Conservation (phyloP, 2,888 invertebrate genomes). For the Ormyrus pomaceus region DNA sequence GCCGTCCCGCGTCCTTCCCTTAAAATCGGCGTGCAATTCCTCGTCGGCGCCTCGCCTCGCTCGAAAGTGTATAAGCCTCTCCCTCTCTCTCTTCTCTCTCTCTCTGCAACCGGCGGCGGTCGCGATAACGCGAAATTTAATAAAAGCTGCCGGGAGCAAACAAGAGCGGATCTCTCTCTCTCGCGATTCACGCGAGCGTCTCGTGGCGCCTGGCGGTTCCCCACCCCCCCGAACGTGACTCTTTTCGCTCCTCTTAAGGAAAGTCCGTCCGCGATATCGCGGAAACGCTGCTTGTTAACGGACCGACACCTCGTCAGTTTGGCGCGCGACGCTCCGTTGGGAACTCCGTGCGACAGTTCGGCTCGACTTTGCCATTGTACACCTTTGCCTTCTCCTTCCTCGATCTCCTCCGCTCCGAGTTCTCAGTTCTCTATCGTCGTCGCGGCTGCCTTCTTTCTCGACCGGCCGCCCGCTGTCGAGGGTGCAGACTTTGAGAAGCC, state of each 20-base stretch:
- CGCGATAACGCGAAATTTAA: conserved; percentile 25
- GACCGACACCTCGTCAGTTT: conserved; percentile 37
- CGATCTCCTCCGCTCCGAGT: background rate
- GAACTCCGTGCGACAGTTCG: conserved; percentile 8
- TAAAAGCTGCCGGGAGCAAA: background rate
- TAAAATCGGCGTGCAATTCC: too few relatives aligned
- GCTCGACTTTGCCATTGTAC: background rate
- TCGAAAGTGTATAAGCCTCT: too few relatives aligned
- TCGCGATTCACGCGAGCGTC: conserved; percentile 35
- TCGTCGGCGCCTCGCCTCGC: too few relatives aligned
- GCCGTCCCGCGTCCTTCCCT: too few relatives aligned
- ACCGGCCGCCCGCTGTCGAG: too few relatives aligned
- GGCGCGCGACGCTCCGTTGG: conserved; percentile 35
- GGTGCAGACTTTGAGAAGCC: background rate
- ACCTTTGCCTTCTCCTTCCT: background rate
- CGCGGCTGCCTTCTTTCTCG: background rate
- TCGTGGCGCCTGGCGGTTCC: conserved; percentile 14
- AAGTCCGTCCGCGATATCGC: background rate
- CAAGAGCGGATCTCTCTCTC: background rate
- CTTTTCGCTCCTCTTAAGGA: background rate
- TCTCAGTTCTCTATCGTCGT: too few relatives aligned
- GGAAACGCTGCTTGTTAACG: background rate
- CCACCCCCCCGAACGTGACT: background rate
- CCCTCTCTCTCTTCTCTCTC: too few relatives aligned
- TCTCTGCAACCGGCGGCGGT: too few relatives aligned